Base-by-base conservation (phyloP, 2,888 invertebrate genomes). In the Drosophila sordidula region DNA sequence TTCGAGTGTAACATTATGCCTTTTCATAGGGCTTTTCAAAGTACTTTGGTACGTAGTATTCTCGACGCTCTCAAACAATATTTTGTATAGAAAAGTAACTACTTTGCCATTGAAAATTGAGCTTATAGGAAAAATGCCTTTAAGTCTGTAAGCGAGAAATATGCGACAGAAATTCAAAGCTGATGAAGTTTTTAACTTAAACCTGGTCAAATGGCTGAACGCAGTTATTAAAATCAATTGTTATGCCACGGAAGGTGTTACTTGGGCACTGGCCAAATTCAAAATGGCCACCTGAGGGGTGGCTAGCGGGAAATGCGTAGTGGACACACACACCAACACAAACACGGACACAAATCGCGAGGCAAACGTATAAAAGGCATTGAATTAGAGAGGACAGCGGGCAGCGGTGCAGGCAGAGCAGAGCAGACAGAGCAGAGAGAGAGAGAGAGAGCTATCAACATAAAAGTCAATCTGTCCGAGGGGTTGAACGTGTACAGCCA, bases 381-480 rank as follows among this genome's bases (percentile, higher is more conserved):
- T 36, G 18, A 26, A 34, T 34, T 12, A 11, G 0, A 9, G 11
- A 32, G 32, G 32, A 11, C 32, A 32, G 4, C 11, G 32, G 32
- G 11, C 32, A 32, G 32, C 32, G 39, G 26, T 36, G 22, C 46
- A 57, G 29, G 50, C 47, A 54, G 22, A 61, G 5, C 38, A 22
- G 34, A 8, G 49, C 1, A 59, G 16, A 58, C 6, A 65, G 8
- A 36, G 25, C 18, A 18, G 18, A 12, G 26, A 36, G 42, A 29
- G 29, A n/a, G 26, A 26, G 36, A 44, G 36, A 34, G 26, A 59
- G 63, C 70, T 80, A 83, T 80, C 80, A 81, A 70, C 80, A 85
- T 80, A 77, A 82, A 83, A 83, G 83, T 83, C 83, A 88, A 88
- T 83, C 88, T 86, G 80, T 66, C 62, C 71, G 71, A 80, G 83